These are phyloP conservation scores for Aporophyla lueneburgensis DNA, from an alignment of 2,888 invertebrate species.

Conservation along the genomic window DNA sequence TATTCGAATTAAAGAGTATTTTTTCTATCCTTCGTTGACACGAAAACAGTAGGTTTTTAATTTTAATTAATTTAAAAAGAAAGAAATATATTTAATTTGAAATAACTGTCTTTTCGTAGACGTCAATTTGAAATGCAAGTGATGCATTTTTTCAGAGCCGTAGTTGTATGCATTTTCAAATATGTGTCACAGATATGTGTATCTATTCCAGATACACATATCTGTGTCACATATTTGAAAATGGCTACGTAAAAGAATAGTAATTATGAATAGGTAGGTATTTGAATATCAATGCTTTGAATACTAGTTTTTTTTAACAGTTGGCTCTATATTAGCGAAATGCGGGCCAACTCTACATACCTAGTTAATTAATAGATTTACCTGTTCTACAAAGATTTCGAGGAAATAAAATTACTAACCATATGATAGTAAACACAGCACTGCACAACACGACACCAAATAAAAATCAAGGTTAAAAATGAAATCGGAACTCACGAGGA, in stretches of 20 bases:
- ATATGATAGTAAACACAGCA: constrained; percentile 48
- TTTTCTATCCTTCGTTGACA: not conserved
- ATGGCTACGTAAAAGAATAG: not conserved
- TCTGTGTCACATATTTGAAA: not conserved
- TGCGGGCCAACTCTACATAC: constrained; percentile 3
- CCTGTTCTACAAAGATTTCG: constrained; percentile 11
- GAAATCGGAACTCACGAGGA: constrained; percentile 63
- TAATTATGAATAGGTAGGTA: too few relatives aligned
- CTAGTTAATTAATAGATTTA: constrained; percentile 7
- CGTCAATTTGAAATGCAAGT: constrained; percentile 48
- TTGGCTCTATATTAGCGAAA: constrained; percentile 6
- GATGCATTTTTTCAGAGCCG: not conserved
- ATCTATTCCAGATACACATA: not conserved
- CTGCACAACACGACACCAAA: constrained; percentile 56
- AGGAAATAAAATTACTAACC: constrained; percentile 44
- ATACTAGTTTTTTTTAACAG: not conserved
- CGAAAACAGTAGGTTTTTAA: not conserved
- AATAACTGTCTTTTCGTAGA: constrained; percentile 24
- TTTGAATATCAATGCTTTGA: constrained; percentile 1
- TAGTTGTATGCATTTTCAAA: constrained; percentile 3
- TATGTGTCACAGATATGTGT: too few relatives aligned
- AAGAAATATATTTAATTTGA: not conserved
- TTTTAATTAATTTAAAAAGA: not conserved
- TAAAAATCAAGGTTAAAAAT: constrained; percentile 56
- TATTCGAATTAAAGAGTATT: not conserved